Percentiles rank a stretch among this genome's conserved stretches.
These are phyloP conservation scores for Microtus montanus DNA, from an alignment of 2,113 vertebrate genomes.

Conservation along the genomic window DNA sequence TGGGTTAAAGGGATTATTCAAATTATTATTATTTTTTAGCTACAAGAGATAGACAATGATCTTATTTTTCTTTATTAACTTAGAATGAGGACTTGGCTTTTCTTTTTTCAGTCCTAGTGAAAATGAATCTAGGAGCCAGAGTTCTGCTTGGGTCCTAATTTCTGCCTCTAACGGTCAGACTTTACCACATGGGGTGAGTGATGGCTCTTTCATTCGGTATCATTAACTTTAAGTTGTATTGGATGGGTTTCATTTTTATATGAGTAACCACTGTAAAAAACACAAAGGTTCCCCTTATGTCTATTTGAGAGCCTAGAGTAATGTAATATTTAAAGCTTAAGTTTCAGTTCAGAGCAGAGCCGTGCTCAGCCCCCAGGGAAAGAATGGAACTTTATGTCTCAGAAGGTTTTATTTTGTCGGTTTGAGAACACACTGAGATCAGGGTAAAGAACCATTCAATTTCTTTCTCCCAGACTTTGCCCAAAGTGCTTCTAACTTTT, in stretches of 20 bases:
- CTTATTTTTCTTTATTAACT: constrained; percentile 21
- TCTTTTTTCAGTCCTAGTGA: neutral
- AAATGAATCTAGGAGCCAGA: neutral
- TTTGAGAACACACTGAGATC: neutral
- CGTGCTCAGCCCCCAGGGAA: neutral
- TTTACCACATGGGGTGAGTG: neutral
- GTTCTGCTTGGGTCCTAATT: neutral
- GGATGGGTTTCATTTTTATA: constrained; percentile 12
- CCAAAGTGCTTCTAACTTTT: neutral
- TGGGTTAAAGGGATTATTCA: neutral
- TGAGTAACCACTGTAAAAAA: neutral
- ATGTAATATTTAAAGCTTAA: neutral
- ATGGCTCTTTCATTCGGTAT: neutral
- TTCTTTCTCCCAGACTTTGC: neutral
- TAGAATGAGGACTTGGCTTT: neutral
- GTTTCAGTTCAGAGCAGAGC: neutral
- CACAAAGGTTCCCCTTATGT: neutral
- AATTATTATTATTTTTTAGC: neutral
- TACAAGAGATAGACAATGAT: neutral
- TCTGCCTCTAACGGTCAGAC: neutral
- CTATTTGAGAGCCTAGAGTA: neutral
- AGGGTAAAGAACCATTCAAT: neutral
- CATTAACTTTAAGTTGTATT: neutral
- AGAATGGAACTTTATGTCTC: neutral
- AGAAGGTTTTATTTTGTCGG: neutral